Evolutionary conservation across 2,113 vertebrate species (phyloP), one percentile per base, ranked within the genome.

Genomic region (Pedionomus torquatus): DNA sequence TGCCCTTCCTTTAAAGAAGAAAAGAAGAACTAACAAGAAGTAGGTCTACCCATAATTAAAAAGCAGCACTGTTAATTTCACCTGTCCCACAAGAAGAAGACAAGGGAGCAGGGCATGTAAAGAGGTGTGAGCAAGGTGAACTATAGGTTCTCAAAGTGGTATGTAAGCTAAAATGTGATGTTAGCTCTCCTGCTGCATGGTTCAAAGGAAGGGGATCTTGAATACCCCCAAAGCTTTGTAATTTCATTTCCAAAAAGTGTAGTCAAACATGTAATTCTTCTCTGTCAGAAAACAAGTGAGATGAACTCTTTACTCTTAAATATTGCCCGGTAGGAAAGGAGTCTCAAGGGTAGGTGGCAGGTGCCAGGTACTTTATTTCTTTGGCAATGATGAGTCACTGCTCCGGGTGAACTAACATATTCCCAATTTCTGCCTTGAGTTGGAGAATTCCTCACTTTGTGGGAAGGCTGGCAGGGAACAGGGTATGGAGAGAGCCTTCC

Each of bases 261-360:
- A 60, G 66, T 64, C 65, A 80, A 76, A 74, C 3, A 10, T 66
- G 3, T 61, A 64, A 91, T 82, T 63, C 65, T 91, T 94, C 77
- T 78, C 69, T 89, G 84, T 82, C 90, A 94, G 48, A 91, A 93
- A 89, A 54, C 26, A 91, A 91, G 87, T 43, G 69, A 91, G 74
- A 46, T 75, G 55, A 94, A 79, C 46, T 51, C 69, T 80, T 83
- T 41, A 61, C 49, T 86, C 44, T 89, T 78, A 89, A 70, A 87
- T 91, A 39, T 54, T 94, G 43, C 87, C 84, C 75, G 25, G 19
- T 71, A 71, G 87, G 61, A 91, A 85, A 87, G 90, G 61, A 95
- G 51, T 79, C 82, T 96, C 69, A 58, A 75, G 87, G 69, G 87
- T 91, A 85, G 81, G 78, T 68, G 81, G 35, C 81, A 89, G 55